A percentile compares a stretch with the other conserved stretches of the same genome.
These are phyloP conservation scores for Nothoprocta perdicaria DNA, from an alignment of 2,113 vertebrate genomes.

Conservation along the genomic window DNA sequence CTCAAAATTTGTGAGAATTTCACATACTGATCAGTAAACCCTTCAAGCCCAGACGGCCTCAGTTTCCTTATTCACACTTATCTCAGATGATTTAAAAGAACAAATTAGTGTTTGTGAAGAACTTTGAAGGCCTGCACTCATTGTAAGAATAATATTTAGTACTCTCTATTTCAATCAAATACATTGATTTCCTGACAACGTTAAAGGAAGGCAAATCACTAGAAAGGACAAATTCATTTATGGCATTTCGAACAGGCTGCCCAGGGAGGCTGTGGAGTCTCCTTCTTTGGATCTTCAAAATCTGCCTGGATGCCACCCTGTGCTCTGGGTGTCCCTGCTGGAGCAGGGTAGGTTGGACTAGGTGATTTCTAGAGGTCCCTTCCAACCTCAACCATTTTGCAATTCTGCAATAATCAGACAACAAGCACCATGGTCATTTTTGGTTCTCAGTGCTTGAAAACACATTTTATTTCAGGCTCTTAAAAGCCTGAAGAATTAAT, in stretches of 20 bases:
- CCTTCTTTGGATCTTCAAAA: too few relatives aligned
- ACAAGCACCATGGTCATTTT: not conserved
- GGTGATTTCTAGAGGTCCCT: too few relatives aligned
- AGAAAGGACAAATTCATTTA: not conserved
- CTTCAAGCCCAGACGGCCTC: not conserved
- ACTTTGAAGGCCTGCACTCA: too few relatives aligned
- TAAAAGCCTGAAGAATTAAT: not conserved
- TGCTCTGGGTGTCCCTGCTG: too few relatives aligned
- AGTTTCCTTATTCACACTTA: not conserved
- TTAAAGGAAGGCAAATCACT: not conserved
- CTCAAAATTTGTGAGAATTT: not conserved
- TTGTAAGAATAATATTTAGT: too few relatives aligned
- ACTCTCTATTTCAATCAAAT: not conserved
- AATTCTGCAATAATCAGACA: not conserved
- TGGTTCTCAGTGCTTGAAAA: not conserved
- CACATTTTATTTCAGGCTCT: not conserved
- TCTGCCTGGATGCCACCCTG: too few relatives aligned
- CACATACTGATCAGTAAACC: not conserved
- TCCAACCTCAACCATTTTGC: too few relatives aligned
- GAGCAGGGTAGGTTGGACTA: too few relatives aligned
- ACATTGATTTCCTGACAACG: not conserved
- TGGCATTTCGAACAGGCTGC: not conserved
- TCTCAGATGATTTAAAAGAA: not conserved
- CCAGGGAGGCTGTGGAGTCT: too few relatives aligned
- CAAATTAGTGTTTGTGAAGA: not conserved